Evolutionary conservation across 1,140 invertebrate species (phyloP).

Genomic region (Calosoma granatense): DNA sequence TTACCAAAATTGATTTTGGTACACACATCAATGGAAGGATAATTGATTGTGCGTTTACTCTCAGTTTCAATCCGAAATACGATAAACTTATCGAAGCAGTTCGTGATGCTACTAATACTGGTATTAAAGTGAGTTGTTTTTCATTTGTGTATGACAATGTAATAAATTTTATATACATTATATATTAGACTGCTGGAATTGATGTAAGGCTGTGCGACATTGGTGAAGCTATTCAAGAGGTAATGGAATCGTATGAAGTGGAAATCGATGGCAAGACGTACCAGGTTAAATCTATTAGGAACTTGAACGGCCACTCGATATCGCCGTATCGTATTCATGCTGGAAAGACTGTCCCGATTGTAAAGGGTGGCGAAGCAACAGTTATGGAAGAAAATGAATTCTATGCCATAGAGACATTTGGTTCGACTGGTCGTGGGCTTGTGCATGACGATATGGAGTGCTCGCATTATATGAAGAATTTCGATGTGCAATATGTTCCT

Average conservation of each 20-base stretch:
- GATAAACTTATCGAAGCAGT: slow-evolving; percentile 94
- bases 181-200: slow-evolving; percentile 76
- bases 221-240: slow-evolving; percentile 95
- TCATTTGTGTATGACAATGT: slow-evolving; percentile 11
- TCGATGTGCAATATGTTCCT: slow-evolving; percentile 86
- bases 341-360: slow-evolving; percentile 98
- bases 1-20: slow-evolving; percentile 99
- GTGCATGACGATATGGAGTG: slow-evolving; percentile 99
- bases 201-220: slow-evolving; percentile 97
- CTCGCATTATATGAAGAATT: slow-evolving; percentile 99
- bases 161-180: too few species aligned
- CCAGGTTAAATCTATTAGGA: slow-evolving; percentile 94
- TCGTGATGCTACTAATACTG: slow-evolving; percentile 94
- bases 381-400: slow-evolving; percentile 99
- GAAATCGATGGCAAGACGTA: slow-evolving; percentile 96
- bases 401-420: slow-evolving; percentile 99
- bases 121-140: slow-evolving; percentile 73
- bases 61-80: slow-evolving; percentile 95
- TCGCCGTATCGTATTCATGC: slow-evolving; percentile 97
- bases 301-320: slow-evolving; percentile 97
- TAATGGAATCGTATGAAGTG: slow-evolving; percentile 99
- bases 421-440: slow-evolving; percentile 91
- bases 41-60: slow-evolving; percentile 98
- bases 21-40: slow-evolving; percentile 98
- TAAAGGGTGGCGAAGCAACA: slow-evolving; percentile 95